Base-by-base conservation (phyloP, 1,140 invertebrate species). In the Pseudomyrmex concolor region DNA sequence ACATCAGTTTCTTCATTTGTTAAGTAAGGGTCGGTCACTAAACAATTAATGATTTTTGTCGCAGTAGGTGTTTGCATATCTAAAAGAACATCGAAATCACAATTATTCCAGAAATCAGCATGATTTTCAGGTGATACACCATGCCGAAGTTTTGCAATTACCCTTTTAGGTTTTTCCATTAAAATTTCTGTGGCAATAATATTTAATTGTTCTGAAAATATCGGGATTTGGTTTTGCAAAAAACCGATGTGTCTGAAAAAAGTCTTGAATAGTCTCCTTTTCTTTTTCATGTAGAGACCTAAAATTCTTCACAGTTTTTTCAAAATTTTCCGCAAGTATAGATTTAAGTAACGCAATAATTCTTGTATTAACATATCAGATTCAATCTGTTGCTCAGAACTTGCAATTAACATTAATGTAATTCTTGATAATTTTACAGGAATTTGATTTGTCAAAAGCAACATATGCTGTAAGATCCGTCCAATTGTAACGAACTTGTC, bases 391-490 rank as follows among this genome's bases (percentile, higher is more conserved):
- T 25, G 25, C 1, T 25, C 25, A 25, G 19, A 19, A 5, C 51
- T 51, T 51, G 48, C 13, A 68, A 68, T 50, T 67, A 67, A 13
- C 48, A 68, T 68, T n/a, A 70, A 12, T 70, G 67, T 54, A 17
- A 54, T 54, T 70, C 19, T 54, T 54, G 50, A 70, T 34, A 70
- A 70, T 12, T 70, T 70, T n/a, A 15, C 3, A n/a, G 19, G 50
- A 2, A 70, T 9, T 4, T 25, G 22, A 54, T 70, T 34, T 34
- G 22, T 54, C 9, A 70, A 54, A n/a, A 70, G 67, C 3, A 70
- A 70, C 67, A 70, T 70, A 54, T 70, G 67, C 15, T 70, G 67
- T 12, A 70, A 70, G 15, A 70, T 54, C 25, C 15, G 22, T 17
- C 50, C 50, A 34, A 70, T n/a, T 17, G 25, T 54, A 3, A 70